Evolutionary conservation across 1,140 invertebrate species (phyloP).

Genomic region (Brachionus manjavacas): DNA sequence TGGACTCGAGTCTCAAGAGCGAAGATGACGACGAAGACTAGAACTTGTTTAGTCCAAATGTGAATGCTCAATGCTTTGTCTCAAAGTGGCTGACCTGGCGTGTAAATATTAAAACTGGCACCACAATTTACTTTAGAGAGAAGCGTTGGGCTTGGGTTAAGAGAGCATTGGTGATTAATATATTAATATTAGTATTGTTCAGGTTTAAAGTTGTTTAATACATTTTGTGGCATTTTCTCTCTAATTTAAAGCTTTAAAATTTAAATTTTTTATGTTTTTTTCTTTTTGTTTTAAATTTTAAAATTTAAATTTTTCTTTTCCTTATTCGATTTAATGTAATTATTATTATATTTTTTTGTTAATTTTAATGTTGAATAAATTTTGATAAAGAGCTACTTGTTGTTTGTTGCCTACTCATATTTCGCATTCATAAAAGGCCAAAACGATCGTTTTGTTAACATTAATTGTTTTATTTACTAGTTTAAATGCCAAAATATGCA

Average conservation of each 20-base stretch:
- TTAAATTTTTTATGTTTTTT: not conserved
- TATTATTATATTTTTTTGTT: slow-evolving; percentile 16
- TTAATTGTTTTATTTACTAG: not conserved
- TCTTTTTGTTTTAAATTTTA: too few relatives aligned
- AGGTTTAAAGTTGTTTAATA: slow-evolving; percentile 16
- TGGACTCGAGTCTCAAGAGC: slow-evolving; percentile 19
- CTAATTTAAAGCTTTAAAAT: slow-evolving; percentile 14
- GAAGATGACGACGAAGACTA: slow-evolving; percentile 30
- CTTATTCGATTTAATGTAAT: not conserved
- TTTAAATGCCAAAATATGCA: slow-evolving; percentile 34
- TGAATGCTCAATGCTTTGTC: not conserved
- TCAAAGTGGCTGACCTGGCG: not conserved
- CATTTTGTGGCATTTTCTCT: not conserved
- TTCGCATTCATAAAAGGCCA: not conserved
- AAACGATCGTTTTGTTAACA: not conserved
- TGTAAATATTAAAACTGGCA: not conserved
- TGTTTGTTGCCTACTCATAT: not conserved
- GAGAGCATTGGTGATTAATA: not conserved
- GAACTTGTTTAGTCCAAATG: not conserved
- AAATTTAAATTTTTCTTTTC: not conserved
- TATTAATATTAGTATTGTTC: not conserved
- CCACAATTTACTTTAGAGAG: not conserved
- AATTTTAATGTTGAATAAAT: slow-evolving; percentile 28
- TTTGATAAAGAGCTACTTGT: not conserved
- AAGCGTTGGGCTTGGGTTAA: not conserved